These are phyloP conservation scores for Macroglossus sobrinus DNA, from an alignment of 2,113 vertebrate genomes.

Conservation along the genomic window DNA sequence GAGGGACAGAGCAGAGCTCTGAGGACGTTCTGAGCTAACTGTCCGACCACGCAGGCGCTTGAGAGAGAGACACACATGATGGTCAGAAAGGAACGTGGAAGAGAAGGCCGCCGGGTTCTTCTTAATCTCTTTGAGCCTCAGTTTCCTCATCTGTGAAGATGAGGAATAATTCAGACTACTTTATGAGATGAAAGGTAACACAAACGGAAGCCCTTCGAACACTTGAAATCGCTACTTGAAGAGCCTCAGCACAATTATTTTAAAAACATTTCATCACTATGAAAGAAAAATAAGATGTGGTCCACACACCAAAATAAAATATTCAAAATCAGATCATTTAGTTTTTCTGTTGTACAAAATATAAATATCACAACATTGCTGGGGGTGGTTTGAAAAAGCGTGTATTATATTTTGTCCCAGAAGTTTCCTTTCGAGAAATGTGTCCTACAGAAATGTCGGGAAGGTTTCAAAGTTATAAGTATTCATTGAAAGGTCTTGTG, in stretches of 20 bases:
- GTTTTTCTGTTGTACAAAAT: not conserved
- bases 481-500: fast-evolving
- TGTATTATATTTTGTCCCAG: not conserved
- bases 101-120: not conserved
- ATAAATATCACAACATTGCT: not conserved
- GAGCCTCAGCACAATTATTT: not conserved
- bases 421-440: not conserved
- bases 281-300: not conserved
- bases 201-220: not conserved
- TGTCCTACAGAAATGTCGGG: not conserved
- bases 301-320: not conserved
- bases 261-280: not conserved
- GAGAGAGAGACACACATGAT: not conserved
- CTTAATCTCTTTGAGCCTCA: not conserved
- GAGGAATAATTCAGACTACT: not conserved
- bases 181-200: not conserved
- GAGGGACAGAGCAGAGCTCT: not conserved
- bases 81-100: not conserved
- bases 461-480: not conserved
- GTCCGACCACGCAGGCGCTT: not conserved
- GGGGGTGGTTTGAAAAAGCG: not conserved
- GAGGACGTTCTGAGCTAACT: not conserved
- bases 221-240: not conserved
- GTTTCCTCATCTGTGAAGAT: not conserved
- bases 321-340: not conserved